Base-by-base conservation (phyloP, 2,113 vertebrate species). In the Xenopus borealis region DNA sequence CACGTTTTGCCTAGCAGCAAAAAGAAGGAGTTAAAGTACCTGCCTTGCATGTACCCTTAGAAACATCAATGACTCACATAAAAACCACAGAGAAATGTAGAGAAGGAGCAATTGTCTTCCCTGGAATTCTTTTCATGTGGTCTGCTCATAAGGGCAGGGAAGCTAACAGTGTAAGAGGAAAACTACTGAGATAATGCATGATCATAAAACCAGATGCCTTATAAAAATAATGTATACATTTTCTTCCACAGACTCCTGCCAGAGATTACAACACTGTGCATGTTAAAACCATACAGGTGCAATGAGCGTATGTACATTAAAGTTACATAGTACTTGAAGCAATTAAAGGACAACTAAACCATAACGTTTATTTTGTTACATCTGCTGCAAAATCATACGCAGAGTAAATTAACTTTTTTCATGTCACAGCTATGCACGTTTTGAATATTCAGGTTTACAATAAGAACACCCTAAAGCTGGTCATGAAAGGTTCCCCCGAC, bases 131-230 rank as follows among this genome's bases (percentile, higher is more conserved):
- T 69, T 68, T 75, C 65, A 75, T 75, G 72, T 75, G 72, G 72
- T 40, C 55, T 62, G 63, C 14, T 66, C 40, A 44, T 58, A 63
- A 74, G 63, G 52, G 50, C 63, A 66, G 63, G 45, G 65, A 75
- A 50, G 72, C 57, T 52, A 69, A 46, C 10, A 12, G 33, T 52
- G 65, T 44, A 46, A 63, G 53, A 27, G 52, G 57, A 66, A 62
- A 46, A 62, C 55, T 62, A 68, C 72, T 61, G 65, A 75, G 57
- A 68, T 68, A 69, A 75, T 75, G 65, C 12, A 61, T 61, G 53
- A 75, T 75, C 65, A 68, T 40, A 40, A 75, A 69, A 52, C 72
- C 72, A 75, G 72, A 69, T 69, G 66, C 66, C 66, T 75, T 75
- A 68, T 44, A 66, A 73, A 69, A 75, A 61, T 33, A 75, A 75